phyloP scores from a whole-genome alignment of 2,888 invertebrate genomes.

The Tachystola acroxantha region DNA sequence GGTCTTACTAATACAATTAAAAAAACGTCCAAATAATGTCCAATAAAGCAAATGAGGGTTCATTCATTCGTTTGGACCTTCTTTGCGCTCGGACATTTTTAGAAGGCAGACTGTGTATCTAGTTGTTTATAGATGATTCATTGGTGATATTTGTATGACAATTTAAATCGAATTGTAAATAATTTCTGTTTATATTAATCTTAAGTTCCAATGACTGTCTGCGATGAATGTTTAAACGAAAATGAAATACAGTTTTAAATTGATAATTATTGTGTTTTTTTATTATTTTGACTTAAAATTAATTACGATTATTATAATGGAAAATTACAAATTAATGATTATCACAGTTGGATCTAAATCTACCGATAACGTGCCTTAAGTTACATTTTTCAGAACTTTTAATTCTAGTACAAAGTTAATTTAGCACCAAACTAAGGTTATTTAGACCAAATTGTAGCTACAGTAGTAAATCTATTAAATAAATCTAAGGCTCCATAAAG shows the following conservation, averaged over 20 bases:
- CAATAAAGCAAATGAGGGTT: too few species aligned
- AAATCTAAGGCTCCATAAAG: too few species aligned
- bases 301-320: slow-evolving; percentile 7
- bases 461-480: too few species aligned
- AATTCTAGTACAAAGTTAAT: not conserved
- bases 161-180: slow-evolving; percentile 26
- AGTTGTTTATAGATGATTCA: too few species aligned
- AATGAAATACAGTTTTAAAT: slow-evolving; percentile 21
- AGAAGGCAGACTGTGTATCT: too few species aligned
- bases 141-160: slow-evolving; percentile 6
- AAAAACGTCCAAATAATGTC: too few species aligned
- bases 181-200: slow-evolving; percentile 30
- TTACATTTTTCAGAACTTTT: not conserved
- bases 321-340: slow-evolving; percentile 25
- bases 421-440: slow-evolving; percentile 1
- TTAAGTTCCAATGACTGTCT: slow-evolving; percentile 40
- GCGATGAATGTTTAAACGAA: slow-evolving; percentile 37
- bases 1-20: too few species aligned
- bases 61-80: too few species aligned
- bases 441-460: not conserved
- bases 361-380: slow-evolving; percentile 19
- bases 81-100: too few species aligned
- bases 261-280: slow-evolving; percentile 14
- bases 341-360: slow-evolving; percentile 41
- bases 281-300: slow-evolving; percentile 4